Evolutionary conservation across 2,888 invertebrate species (phyloP), one percentile per base, ranked within the genome.

Genomic region (Orchestes rusci): DNA sequence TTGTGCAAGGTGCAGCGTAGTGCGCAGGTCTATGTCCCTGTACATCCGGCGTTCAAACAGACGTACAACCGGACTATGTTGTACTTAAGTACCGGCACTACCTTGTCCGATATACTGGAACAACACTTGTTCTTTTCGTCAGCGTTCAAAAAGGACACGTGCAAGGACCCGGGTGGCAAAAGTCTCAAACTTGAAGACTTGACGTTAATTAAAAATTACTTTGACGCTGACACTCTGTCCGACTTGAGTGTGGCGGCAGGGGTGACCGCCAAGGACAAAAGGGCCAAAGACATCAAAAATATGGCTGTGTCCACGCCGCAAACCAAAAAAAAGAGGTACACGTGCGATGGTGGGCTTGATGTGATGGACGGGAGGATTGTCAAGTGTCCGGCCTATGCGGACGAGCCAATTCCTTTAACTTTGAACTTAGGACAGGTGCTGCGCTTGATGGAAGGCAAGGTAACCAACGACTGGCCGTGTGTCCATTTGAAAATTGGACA

Each of bases 201-300:
- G 8, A 13, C 12, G 7, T 13, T 10, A 13, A 13, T 5, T 30
- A 10, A 30, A 5, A 4, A 30, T 13, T 5, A 10, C 12, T 30
- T 30, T 30, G 7, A 4, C 8, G 30, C 12, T 32, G 33, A 30
- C 12, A 69, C 68, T 40, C 65, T 70, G 53, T 68, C 70, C 2
- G 70, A 73, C 45, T 70, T 77, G 53, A 85, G 85, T 56, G 80
- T 89, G 43, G 87, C 88, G 7, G 90, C 91, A 36, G 89, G 85
- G 38, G 83, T 85, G 50, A 85, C 86, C 13, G 90, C 90, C 39
- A 90, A 91, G 70, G 91, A 91, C 67, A 91, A 91, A 66, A 76
- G 91, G 32, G 80, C 84, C 50, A 91, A 90, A 66, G 88, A 88
- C 69, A 80, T 82, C 37, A 81, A 86, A 68, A 38, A 38, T 34